Evolutionary conservation across 2,797 vertebrate species (phyloP).

Genomic region (Danio choprae): DNA sequence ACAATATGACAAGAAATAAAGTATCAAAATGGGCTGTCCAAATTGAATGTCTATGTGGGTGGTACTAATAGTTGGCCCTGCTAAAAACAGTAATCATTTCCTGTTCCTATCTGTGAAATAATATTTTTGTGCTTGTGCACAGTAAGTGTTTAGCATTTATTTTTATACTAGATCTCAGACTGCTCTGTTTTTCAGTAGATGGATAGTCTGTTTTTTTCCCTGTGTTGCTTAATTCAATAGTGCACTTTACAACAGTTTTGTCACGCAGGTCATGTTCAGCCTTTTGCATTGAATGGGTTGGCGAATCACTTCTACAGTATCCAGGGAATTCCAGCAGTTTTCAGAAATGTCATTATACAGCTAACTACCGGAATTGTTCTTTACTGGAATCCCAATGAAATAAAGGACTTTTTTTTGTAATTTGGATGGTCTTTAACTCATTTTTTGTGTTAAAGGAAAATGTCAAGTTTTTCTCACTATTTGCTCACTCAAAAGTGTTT

Average conservation of each 20-base stretch:
- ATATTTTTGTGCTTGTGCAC: conserved; percentile 66
- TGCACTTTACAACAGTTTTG: conserved; percentile 74
- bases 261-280: conserved; percentile 50
- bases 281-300: conserved; percentile 56
- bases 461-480: too few relatives aligned
- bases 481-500: neutral
- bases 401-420: conserved; percentile 41
- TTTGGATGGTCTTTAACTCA: conserved; percentile 17
- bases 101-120: conserved; percentile 69
- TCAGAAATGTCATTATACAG: conserved; percentile 17
- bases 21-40: conserved; percentile 6
- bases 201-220: conserved; percentile 47
- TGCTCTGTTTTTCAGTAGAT: conserved; percentile 35
- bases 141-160: conserved; percentile 58
- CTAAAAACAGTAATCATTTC: conserved; percentile 65
- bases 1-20: conserved; percentile 57
- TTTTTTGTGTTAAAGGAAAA: neutral
- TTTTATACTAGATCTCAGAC: conserved; percentile 62
- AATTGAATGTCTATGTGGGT: neutral
- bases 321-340: conserved; percentile 54
- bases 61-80: neutral
- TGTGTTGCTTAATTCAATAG: conserved; percentile 60
- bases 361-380: conserved; percentile 14
- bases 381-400: conserved; percentile 48
- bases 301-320: conserved; percentile 55